Conservation (phyloP, 37 sponge, comb jelly and placozoan species). For the Aphrocallistes beatrix region DNA sequence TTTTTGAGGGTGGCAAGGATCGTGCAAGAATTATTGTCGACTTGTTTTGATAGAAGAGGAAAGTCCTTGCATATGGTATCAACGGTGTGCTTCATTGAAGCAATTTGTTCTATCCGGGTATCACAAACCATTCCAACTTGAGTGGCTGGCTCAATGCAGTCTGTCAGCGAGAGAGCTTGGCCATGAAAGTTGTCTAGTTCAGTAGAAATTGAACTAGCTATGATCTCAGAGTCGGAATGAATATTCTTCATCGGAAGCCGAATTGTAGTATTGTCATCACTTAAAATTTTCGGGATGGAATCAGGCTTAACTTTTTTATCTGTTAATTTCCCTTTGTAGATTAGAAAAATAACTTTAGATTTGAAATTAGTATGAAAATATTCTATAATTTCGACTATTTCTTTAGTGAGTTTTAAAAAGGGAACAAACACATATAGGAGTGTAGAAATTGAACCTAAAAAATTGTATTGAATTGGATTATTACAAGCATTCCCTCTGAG, state of each 20-base stretch:
- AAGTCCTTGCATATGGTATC: not conserved
- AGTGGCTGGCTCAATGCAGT: not conserved
- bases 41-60: not conserved
- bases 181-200: not conserved
- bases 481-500: conserved; percentile 25
- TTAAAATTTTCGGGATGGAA: not conserved
- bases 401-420: not conserved
- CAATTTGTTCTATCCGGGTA: conserved; percentile 3
- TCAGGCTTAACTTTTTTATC: not conserved
- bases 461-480: not conserved
- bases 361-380: not conserved
- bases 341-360: not conserved
- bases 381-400: not conserved
- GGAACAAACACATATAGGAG: not conserved
- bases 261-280: not conserved
- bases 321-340: not conserved
- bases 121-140: conserved; percentile 18
- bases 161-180: not conserved
- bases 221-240: not conserved
- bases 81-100: not conserved
- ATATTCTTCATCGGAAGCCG: not conserved
- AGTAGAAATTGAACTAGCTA: not conserved
- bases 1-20: not conserved
- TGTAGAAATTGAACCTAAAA: not conserved
- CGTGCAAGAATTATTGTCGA: not conserved